These are phyloP conservation scores for Tenualosa thibaudeaui DNA, from an alignment of 2,797 vertebrate species.

Conservation along the genomic window DNA sequence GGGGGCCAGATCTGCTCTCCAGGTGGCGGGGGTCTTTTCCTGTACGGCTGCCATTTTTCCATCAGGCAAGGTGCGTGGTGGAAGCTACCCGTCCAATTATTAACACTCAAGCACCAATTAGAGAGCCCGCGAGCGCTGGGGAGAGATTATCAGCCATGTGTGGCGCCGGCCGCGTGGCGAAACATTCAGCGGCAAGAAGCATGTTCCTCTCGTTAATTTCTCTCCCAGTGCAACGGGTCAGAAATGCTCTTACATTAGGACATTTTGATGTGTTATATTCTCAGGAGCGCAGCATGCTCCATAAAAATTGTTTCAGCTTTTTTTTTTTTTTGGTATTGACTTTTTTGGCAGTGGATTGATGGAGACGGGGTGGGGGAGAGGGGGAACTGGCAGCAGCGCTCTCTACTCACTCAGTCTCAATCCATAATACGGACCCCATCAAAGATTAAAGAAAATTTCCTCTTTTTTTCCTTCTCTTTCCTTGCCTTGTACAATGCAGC, in stretches of 20 bases:
- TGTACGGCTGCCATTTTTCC: slow-evolving; percentile 53
- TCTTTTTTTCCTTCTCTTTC: slow-evolving; percentile 26
- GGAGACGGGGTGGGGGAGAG: not conserved
- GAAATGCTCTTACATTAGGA: slow-evolving; percentile 32
- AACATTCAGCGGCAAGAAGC: slow-evolving; percentile 30
- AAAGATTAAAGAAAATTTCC: slow-evolving; percentile 27
- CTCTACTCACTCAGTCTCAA: not conserved
- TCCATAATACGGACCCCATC: not conserved
- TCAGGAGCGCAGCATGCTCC: slow-evolving; percentile 33
- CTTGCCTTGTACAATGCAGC: slow-evolving; percentile 28
- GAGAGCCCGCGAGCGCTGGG: slow-evolving; percentile 57
- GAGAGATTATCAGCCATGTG: slow-evolving; percentile 43
- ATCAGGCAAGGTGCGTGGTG: slow-evolving; percentile 72
- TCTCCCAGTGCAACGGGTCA: slow-evolving; percentile 23
- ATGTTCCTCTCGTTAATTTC: slow-evolving; percentile 45
- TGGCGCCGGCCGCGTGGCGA: slow-evolving; percentile 37
- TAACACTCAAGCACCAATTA: slow-evolving; percentile 72
- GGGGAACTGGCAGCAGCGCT: slow-evolving; percentile 49
- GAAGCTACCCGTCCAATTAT: slow-evolving; percentile 76
- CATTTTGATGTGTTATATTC: slow-evolving; percentile 19
- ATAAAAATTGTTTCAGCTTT: slow-evolving; percentile 29
- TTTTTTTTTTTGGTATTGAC: no score
- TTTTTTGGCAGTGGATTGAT: no score
- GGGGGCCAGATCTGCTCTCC: slow-evolving; percentile 59
- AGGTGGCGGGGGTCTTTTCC: slow-evolving; percentile 30